Evolutionary conservation across 2,797 vertebrate genomes (phyloP), one percentile per base, ranked within the genome.

Genomic region (Anguilla marmorata): DNA sequence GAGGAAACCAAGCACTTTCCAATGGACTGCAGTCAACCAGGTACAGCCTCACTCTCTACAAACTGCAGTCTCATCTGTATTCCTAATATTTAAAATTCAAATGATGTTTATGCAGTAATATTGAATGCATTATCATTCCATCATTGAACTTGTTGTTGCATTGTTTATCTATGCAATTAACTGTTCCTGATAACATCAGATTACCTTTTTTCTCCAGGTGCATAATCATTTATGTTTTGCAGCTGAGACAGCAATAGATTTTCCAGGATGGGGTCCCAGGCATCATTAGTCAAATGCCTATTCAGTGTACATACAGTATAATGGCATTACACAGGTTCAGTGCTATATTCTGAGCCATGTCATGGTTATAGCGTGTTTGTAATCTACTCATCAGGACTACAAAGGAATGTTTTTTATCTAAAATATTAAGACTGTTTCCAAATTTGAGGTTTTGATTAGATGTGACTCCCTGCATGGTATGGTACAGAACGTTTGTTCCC

Each of bases 1-100:
- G 98, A 99, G 90, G 98, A 99, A 95, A 99, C 98, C 91, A 98
- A 96, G 94, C 97, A 99, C 95, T 99, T 99, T 93, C 96, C 98
- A 91, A 97, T 97, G 89, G 97, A 99, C 92, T 97, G 98, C 95
- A 97, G 94, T 93, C 95, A 98, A 89, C 97, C 97, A 97, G 98
- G 98, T 99, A 95, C n/a, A 69, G 63, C 52, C 21, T 30, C 54
- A 54, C 87, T 63, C 60, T 63, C 50, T 19, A 27, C 58, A 63
- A 63, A 80, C n/a, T 27, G 3, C 9, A 24, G 1, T 79, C 12
- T 45, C 6, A 14, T 9, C 41, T 48, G 69, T 11, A 19, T 58
- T 58, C 56, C 56, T 58, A 58, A 58, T 58, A 58, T 19, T 58
- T 58, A 58, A 58, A 11, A 27, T 27, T 69, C n/a, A n/a, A 69